Evolutionary conservation across 2,113 vertebrate species (phyloP).

Genomic region (Misgurnus mizolepis): DNA sequence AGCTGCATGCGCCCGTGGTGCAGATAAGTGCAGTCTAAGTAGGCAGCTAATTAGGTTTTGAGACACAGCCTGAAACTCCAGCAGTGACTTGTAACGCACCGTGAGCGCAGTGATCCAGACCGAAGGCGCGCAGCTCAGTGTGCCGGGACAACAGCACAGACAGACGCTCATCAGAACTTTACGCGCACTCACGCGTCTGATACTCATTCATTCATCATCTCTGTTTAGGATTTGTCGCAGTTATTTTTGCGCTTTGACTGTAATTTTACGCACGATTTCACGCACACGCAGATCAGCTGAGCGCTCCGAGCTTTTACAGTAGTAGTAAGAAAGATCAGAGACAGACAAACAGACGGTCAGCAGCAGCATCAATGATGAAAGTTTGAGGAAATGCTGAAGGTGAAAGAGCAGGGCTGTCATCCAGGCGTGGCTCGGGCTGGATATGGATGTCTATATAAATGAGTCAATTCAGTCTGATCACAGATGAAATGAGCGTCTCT

Average conservation of each 20-base stretch:
- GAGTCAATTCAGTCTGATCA: conserved; percentile 76
- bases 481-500: conserved; percentile 77
- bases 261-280: background rate
- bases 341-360: background rate
- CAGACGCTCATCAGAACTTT: background rate
- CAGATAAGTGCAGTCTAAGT: background rate
- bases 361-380: conserved; percentile 53
- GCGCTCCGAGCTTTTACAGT: background rate
- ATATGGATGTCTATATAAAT: conserved; percentile 86
- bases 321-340: background rate
- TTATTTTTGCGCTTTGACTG: background rate
- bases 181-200: conserved; percentile 2
- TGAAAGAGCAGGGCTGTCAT: conserved; percentile 82
- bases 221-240: background rate
- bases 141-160: background rate
- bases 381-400: conserved; percentile 68
- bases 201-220: background rate
- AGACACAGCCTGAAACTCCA: conserved; percentile 48
- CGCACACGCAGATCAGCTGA: background rate
- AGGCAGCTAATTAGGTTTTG: conserved; percentile 12
- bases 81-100: conserved; percentile 65
- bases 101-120: conserved; percentile 36
- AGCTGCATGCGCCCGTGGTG: background rate
- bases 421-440: conserved; percentile 96
- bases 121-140: background rate